These are phyloP conservation scores for Danio rerio DNA, from an alignment of 2,113 vertebrate species.

Conservation along the genomic window DNA sequence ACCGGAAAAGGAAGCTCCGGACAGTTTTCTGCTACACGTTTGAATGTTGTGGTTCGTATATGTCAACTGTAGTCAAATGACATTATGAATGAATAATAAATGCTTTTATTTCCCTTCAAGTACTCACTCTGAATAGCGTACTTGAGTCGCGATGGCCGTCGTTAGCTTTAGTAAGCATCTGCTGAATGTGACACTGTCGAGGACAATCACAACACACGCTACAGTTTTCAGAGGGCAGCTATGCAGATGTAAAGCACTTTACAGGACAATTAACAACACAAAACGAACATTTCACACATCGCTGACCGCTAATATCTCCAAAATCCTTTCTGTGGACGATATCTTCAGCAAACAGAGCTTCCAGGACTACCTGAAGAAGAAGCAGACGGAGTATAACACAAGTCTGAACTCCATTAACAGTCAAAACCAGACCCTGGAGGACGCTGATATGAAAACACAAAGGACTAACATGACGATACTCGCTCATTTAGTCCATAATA, in stretches of 20 bases:
- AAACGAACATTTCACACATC: conserved; percentile 47
- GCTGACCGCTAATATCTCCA: conserved; percentile 47
- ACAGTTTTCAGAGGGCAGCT: too few relatives aligned
- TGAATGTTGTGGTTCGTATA: neutral
- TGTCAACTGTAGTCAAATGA: neutral
- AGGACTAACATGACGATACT: conserved; percentile 66
- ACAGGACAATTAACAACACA: conserved; percentile 1
- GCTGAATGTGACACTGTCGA: conserved; percentile 7
- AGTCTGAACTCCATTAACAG: conserved; percentile 59
- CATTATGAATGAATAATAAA: neutral
- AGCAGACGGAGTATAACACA: conserved; percentile 68
- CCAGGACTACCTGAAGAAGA: conserved; percentile 66
- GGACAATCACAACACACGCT: neutral
- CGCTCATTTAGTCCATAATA: conserved; percentile 66
- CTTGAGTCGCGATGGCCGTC: conserved; percentile 15
- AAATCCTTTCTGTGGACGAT: conserved; percentile 69
- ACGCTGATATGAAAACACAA: conserved; percentile 63
- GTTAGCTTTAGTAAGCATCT: conserved; percentile 1
- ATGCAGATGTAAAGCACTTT: neutral
- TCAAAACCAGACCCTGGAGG: conserved; percentile 50
- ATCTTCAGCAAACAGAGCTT: conserved; percentile 71
- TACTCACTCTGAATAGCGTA: neutral
- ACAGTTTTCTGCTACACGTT: neutral
- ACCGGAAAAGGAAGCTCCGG: conserved; percentile 5
- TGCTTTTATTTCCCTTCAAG: neutral